Conservation (phyloP, 1,140 invertebrate species). For the Galleria mellonella region DNA sequence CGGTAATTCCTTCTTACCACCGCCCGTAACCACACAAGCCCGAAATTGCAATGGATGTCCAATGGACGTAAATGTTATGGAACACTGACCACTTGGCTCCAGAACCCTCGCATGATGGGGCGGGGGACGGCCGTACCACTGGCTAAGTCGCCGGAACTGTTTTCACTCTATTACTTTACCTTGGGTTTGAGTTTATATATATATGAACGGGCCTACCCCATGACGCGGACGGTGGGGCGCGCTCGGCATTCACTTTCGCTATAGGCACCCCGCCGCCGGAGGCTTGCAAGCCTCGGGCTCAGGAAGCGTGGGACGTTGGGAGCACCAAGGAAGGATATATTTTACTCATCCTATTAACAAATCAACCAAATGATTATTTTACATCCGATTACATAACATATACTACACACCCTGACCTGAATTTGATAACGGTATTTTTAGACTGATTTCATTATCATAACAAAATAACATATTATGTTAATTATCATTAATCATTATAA, state of each 20-base stretch:
- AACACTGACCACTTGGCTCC: slow-evolving; percentile 58
- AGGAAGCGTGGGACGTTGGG: slow-evolving; percentile 14
- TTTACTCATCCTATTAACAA: no score
- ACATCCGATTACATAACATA: no score
- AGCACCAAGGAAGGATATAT: no score
- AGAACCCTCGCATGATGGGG: slow-evolving; percentile 59
- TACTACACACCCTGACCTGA: no score
- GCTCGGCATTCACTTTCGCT: slow-evolving; percentile 38
- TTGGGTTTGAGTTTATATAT: slow-evolving; percentile 49
- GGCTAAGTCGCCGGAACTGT: slow-evolving; percentile 50
- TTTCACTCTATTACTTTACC: slow-evolving; percentile 44
- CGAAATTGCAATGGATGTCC: no score
- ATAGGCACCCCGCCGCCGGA: slow-evolving; percentile 29
- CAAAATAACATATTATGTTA: no score
- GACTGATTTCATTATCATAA: no score
- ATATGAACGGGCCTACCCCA: slow-evolving; percentile 43
- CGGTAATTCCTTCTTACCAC: neutral
- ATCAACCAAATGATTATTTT: no score
- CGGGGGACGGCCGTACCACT: slow-evolving; percentile 48
- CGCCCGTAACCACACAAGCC: neutral
- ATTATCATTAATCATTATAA: no score
- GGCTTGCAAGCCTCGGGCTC: neutral
- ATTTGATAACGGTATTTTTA: no score
- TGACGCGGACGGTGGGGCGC: slow-evolving; percentile 28
- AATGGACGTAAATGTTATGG: no score